Percentiles rank a stretch among this genome's conserved stretches.
Conservation (phyloP, 2,888 invertebrate species). For the Leuctra nigra region DNA sequence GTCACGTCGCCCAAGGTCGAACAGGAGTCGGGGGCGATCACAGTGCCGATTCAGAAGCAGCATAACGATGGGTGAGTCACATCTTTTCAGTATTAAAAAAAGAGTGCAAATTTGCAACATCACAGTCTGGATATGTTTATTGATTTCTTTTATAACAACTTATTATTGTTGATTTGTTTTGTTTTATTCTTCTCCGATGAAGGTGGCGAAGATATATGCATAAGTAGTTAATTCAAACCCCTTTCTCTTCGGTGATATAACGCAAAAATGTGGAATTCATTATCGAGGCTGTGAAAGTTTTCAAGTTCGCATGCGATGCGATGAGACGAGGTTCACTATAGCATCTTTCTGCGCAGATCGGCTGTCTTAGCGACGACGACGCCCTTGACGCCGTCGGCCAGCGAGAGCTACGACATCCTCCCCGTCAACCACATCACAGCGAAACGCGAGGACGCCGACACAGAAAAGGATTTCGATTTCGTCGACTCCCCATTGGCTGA, state of each 20-base stretch:
- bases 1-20: conserved; percentile 25
- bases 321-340: too few species aligned
- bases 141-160: neutral
- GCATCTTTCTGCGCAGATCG: too few species aligned
- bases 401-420: conserved; percentile 28
- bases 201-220: too few species aligned
- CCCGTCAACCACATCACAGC: conserved; percentile 26
- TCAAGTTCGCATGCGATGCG: too few species aligned
- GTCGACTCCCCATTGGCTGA: conserved; percentile 35
- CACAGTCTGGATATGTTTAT: neutral
- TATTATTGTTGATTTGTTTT: neutral
- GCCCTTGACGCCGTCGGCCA: conserved; percentile 8
- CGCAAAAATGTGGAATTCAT: too few species aligned
- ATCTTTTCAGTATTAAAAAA: too few species aligned
- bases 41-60: conserved; percentile 25
- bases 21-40: conserved; percentile 22
- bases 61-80: conserved; percentile 2
- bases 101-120: too few species aligned
- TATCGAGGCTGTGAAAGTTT: too few species aligned
- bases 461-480: conserved; percentile 28
- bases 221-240: too few species aligned
- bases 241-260: too few species aligned
- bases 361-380: too few species aligned
- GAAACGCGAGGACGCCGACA: conserved; percentile 8
- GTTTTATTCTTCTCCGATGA: neutral